Percentiles rank a stretch among this genome's conserved stretches.
Conservation (phyloP, 2,888 invertebrate genomes). For the Deroplatys truncata region DNA sequence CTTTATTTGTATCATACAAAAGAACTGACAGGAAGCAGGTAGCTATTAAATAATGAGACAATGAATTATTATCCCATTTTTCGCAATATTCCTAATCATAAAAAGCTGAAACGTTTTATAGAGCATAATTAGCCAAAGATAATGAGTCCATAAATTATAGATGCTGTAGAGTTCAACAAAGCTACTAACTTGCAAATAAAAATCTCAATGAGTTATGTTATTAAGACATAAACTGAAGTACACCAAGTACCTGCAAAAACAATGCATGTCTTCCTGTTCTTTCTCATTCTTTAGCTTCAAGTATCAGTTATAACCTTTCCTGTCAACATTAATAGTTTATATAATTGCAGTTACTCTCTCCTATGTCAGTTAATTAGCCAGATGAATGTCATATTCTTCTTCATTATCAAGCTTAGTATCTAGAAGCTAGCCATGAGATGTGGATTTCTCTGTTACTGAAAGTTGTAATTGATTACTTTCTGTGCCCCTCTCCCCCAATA, state of each 20-base stretch:
- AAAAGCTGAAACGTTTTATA: not conserved
- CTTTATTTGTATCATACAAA: not conserved
- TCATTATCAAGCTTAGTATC: too few relatives aligned
- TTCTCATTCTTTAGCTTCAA: too few relatives aligned
- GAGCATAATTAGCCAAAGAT: not conserved
- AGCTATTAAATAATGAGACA: not conserved
- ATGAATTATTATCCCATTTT: not conserved
- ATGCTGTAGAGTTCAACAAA: not conserved
- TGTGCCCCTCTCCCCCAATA: too few relatives aligned
- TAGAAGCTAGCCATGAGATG: too few relatives aligned
- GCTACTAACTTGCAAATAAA: not conserved
- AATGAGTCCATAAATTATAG: not conserved
- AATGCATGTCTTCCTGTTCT: not conserved
- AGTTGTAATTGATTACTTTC: too few relatives aligned
- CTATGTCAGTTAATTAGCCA: too few relatives aligned
- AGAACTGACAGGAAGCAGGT: not conserved
- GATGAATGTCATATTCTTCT: too few relatives aligned
- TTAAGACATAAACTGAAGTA: not conserved
- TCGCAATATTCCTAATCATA: not conserved
- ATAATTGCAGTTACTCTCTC: too few relatives aligned
- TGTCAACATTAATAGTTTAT: too few relatives aligned
- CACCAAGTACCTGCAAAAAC: not conserved
- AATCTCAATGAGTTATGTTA: not conserved
- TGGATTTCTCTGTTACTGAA: too few relatives aligned
- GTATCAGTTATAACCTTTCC: too few relatives aligned